Conservation (phyloP, 2,888 invertebrate species). For the Diloba caeruleocephala region DNA sequence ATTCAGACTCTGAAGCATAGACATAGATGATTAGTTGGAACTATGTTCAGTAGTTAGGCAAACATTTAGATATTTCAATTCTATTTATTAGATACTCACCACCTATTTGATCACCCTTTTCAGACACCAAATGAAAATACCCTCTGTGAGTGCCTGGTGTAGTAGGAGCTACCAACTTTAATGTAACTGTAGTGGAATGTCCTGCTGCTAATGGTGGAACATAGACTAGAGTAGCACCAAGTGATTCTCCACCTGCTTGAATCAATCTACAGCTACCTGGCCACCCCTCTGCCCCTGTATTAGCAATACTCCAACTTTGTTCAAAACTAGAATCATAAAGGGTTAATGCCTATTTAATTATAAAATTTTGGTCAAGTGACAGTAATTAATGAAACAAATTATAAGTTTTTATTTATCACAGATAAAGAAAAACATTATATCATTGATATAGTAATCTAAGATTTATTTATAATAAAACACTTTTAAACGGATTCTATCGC, state of each 20-base stretch:
- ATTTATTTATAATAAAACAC: too few species aligned
- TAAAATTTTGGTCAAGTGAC: too few species aligned
- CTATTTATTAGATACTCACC: slow-evolving; percentile 86
- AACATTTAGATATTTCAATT: slow-evolving; percentile 2
- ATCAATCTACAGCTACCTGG: slow-evolving; percentile 94
- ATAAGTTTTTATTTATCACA: too few species aligned
- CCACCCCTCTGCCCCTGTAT: slow-evolving; percentile 96
- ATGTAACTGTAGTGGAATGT: slow-evolving; percentile 92
- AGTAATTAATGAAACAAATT: too few species aligned
- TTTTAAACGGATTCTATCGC: too few species aligned
- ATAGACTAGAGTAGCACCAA: slow-evolving; percentile 86
- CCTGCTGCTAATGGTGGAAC: slow-evolving; percentile 93
- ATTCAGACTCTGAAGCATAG: too few species aligned
- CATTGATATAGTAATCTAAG: too few species aligned
- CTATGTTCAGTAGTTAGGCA: too few species aligned
- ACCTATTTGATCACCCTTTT: slow-evolving; percentile 97
- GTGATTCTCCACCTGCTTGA: slow-evolving; percentile 91
- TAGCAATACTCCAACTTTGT: slow-evolving; percentile 96
- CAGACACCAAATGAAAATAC: slow-evolving; percentile 96
- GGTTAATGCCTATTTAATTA: too few species aligned
- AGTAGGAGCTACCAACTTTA: slow-evolving; percentile 94
- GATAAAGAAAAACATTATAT: too few species aligned
- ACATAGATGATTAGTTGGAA: too few species aligned
- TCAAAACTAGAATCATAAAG: slow-evolving; percentile 89
- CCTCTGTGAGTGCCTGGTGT: slow-evolving; percentile 93